Evolutionary conservation across 2,797 vertebrate genomes (phyloP), one percentile per base, ranked within the genome.

Genomic region (Phyllotis vaccarum): DNA sequence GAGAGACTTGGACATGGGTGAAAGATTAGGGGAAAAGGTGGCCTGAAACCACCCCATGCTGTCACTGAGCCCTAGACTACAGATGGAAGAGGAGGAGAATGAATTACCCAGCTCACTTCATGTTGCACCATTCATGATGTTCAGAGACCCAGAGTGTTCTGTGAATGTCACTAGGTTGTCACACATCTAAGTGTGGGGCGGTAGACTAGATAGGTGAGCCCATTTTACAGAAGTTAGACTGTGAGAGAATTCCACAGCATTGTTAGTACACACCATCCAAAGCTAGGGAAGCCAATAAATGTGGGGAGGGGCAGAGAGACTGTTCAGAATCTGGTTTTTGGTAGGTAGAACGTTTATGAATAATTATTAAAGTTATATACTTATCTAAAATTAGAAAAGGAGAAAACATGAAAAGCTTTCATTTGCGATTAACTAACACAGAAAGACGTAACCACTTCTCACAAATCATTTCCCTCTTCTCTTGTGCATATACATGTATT

Each of bases 331-430:
- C 72, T 90, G 27, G 52, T 72, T 27, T 90, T 34, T 88, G 37
- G 19, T 43, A 92, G 56, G 43, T 60, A 62, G 62, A 12, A 64
- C 14, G 62, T 74, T 74, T 74, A 46, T 16, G 91, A 90, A 72
- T 90, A 90, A 92, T 66, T 80, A 79, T 46, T 87, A 94, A 90
- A 74, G 24, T 54, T 79, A 22, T 10, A 40, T 43, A 21, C 17
- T 88, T 79, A 93, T 66, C 94, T 46, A 87, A 93, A 95, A 93
- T 72, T 74, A 86, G 24, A 27, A 85, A 95, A 81, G 89, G 22
- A 70, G 0, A 80, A 64, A 90, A 27, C 49, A 79, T 74, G 58
- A 31, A 60, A 81, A 81, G 49, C 74, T 76, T 7, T 58, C 2
- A 43, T 56, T 46, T 87, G 27, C 86, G 81, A 91, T 85, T 72